phyloP scores from a whole-genome alignment of 2,888 invertebrate genomes.

The Ichneumoninae sp. region DNA sequence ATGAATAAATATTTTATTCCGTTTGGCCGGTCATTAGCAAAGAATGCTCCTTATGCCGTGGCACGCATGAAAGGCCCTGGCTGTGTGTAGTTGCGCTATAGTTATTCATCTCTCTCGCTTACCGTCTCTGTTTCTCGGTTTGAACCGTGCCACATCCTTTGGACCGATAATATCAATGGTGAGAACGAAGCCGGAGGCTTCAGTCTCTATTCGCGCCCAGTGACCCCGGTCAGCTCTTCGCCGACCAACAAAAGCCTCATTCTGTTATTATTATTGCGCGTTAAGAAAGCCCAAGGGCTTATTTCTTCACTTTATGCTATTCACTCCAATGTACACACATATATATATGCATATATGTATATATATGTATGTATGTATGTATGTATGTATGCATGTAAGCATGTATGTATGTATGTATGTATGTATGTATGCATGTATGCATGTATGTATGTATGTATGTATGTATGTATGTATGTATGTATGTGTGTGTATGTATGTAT shows the following conservation, averaged over 20 bases:
- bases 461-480: background rate
- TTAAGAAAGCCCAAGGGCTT: slow-evolving; percentile 74
- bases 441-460: background rate
- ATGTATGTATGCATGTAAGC: no score
- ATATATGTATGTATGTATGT: no score
- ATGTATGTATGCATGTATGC: background rate
- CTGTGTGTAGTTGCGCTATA: slow-evolving; percentile 47
- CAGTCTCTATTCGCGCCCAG: slow-evolving; percentile 75
- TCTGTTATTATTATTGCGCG: slow-evolving; percentile 80
- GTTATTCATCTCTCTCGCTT: background rate
- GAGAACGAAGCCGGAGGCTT: slow-evolving; percentile 67
- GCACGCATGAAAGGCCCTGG: slow-evolving; percentile 70
- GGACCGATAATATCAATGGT: slow-evolving; percentile 73
- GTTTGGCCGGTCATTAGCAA: slow-evolving; percentile 72
- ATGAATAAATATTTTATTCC: slow-evolving; percentile 63
- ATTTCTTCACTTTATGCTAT: slow-evolving; percentile 68
- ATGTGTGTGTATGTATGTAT: background rate
- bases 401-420: no score
- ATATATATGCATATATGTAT: no score
- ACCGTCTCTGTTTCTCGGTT: background rate
- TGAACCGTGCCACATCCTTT: slow-evolving; percentile 69
- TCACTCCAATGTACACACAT: slow-evolving; percentile 30
- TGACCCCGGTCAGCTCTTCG: slow-evolving; percentile 72
- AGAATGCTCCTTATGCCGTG: slow-evolving; percentile 71
- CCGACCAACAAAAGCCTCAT: slow-evolving; percentile 78